Evolutionary conservation across 2,888 invertebrate genomes (phyloP).

Genomic region (Petrolisthes cinctipes): DNA sequence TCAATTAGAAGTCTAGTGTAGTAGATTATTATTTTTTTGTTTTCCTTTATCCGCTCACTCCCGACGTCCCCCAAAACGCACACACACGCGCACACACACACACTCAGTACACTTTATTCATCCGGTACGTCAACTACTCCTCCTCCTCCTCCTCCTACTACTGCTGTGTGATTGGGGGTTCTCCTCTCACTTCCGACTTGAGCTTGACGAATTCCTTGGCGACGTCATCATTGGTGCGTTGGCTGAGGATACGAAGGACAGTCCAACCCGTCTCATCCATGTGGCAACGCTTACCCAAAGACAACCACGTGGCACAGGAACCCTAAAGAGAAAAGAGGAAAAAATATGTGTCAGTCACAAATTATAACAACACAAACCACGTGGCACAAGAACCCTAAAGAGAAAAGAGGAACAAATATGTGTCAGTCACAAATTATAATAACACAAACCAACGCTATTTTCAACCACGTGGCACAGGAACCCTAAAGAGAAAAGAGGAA

Average conservation of each 20-base stretch:
- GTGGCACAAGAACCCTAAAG: slow-evolving; percentile 83
- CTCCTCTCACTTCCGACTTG: slow-evolving; percentile 95
- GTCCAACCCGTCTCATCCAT: slow-evolving; percentile 99
- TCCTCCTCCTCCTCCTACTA: too few species aligned
- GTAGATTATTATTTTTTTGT: too few species aligned
- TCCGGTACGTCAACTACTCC: too few species aligned
- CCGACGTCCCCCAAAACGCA: too few species aligned
- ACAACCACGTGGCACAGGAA: slow-evolving; percentile 93
- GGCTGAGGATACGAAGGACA: slow-evolving; percentile 93
- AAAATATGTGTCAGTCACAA: not conserved
- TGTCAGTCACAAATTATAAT: not conserved
- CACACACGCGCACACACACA: too few species aligned
- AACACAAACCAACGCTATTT: too few species aligned
- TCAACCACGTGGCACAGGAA: slow-evolving; percentile 79
- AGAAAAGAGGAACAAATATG: not conserved
- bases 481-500: slow-evolving; percentile 74
- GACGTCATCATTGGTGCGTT: slow-evolving; percentile 97
- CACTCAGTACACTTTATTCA: too few species aligned
- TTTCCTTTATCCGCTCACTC: too few species aligned
- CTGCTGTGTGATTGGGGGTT: slow-evolving; percentile 70
- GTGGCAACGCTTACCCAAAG: slow-evolving; percentile 91
- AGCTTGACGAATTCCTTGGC: slow-evolving; percentile 99
- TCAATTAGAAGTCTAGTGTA: too few species aligned
- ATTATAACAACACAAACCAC: not conserved
- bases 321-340: slow-evolving; percentile 74